Evolutionary conservation across 2,113 vertebrate species (phyloP).

Genomic region (Ciconia stormi): DNA sequence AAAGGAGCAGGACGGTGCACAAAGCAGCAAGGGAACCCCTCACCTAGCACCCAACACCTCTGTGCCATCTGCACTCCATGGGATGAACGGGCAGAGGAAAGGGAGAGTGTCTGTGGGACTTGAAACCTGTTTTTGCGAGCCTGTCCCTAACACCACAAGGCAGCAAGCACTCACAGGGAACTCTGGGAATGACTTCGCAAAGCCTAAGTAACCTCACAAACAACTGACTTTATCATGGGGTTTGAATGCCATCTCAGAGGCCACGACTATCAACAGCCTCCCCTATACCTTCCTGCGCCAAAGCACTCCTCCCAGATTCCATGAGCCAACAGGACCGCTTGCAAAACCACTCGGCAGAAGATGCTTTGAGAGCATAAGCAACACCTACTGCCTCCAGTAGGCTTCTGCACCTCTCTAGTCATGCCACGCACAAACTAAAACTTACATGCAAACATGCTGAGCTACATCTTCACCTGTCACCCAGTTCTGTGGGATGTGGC

Average conservation of each 20-base stretch:
- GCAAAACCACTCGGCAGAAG: background rate
- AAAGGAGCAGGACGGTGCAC: background rate
- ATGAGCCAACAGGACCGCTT: rapidly evolving
- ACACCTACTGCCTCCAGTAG: background rate
- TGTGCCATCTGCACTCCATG: background rate
- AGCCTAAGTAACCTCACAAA: background rate
- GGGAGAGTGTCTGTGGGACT: rapidly evolving
- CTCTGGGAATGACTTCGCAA: background rate
- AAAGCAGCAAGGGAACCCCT: rapidly evolving
- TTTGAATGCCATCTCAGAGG: background rate
- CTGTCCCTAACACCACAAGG: background rate
- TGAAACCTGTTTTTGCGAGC: background rate
- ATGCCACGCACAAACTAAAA: background rate
- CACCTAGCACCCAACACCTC: rapidly evolving
- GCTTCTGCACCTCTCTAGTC: background rate
- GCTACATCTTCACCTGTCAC: rapidly evolving
- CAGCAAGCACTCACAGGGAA: background rate
- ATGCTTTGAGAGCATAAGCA: background rate
- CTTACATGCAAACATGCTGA: background rate
- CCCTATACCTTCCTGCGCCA: rapidly evolving
- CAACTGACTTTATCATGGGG: background rate
- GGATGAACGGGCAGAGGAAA: rapidly evolving
- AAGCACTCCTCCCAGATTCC: background rate
- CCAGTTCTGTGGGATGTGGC: rapidly evolving
- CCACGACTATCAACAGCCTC: background rate